These are phyloP conservation scores for Sebastiscus tertius DNA, from an alignment of 2,797 vertebrate species.

Conservation along the genomic window DNA sequence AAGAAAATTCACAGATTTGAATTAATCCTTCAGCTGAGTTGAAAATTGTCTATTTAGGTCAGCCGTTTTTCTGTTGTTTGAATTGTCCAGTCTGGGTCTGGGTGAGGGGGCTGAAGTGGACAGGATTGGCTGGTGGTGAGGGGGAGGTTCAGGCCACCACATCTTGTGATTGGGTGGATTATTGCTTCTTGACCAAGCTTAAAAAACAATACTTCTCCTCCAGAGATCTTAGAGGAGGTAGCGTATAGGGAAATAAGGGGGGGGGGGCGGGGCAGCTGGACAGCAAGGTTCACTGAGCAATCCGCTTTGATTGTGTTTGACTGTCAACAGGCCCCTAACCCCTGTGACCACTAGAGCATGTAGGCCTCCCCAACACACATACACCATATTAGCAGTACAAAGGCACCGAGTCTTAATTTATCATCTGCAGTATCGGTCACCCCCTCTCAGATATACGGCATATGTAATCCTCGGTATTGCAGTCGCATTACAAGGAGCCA, in stretches of 20 bases:
- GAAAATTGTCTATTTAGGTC: slow-evolving; percentile 33
- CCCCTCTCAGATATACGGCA: neutral
- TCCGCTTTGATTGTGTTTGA: slow-evolving; percentile 69
- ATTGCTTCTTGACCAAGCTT: slow-evolving; percentile 50
- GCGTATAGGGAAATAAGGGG: slow-evolving; percentile 5
- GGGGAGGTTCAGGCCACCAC: slow-evolving; percentile 15
- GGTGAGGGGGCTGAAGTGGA: neutral
- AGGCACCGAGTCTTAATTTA: slow-evolving; percentile 22
- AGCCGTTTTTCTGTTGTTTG: slow-evolving; percentile 46
- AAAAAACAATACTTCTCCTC: slow-evolving; percentile 30
- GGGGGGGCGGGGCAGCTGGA: slow-evolving; percentile 25
- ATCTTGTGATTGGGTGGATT: slow-evolving; percentile 67
- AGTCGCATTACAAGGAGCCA: slow-evolving; percentile 36
- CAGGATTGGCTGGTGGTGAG: slow-evolving; percentile 47
- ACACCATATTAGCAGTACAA: slow-evolving; percentile 6
- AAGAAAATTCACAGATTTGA: slow-evolving; percentile 1
- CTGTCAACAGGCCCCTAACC: slow-evolving; percentile 34
- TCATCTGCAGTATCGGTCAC: slow-evolving; percentile 18
- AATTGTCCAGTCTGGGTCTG: slow-evolving; percentile 39
- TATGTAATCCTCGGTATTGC: slow-evolving; percentile 43
- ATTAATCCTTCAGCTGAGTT: neutral
- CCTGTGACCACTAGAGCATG: slow-evolving; percentile 15
- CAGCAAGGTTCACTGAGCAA: slow-evolving; percentile 69
- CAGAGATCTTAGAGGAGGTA: slow-evolving; percentile 19
- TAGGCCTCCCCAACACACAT: neutral